phyloP scores from a whole-genome alignment of 2,888 invertebrate genomes.

The Agriopis marginaria region DNA sequence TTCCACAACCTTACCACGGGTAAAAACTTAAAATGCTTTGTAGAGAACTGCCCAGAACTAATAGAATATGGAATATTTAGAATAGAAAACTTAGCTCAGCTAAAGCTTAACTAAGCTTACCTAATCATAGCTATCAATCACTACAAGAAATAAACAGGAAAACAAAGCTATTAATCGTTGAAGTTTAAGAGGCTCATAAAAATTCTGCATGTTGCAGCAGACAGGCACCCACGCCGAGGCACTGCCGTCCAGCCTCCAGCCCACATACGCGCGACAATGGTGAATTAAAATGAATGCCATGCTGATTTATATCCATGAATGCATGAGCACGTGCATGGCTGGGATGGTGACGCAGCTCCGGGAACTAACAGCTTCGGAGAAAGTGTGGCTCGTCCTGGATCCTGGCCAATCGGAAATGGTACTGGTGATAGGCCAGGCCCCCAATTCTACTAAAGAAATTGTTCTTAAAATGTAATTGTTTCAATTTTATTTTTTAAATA shows the following conservation, averaged over 20 bases:
- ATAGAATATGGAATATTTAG: no score
- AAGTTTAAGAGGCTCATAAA: slow-evolving; percentile 11
- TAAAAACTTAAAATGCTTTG: not conserved
- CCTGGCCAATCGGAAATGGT: not conserved
- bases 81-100: no score
- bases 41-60: not conserved
- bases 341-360: slow-evolving; percentile 12
- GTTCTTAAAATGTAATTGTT: no score
- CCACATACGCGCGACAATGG: slow-evolving; percentile 25
- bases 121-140: not conserved
- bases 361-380: slow-evolving; percentile 9
- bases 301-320: slow-evolving; percentile 33
- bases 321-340: slow-evolving; percentile 25
- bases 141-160: not conserved
- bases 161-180: slow-evolving; percentile 1
- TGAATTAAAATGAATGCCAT: slow-evolving; percentile 29
- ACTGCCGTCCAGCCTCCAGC: slow-evolving; percentile 7
- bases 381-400: not conserved
- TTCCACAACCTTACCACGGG: no score
- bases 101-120: no score
- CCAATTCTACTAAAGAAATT: no score
- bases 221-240: slow-evolving; percentile 14
- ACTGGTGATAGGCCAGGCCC: not conserved
- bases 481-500: no score
- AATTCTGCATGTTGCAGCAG: slow-evolving; percentile 12